phyloP scores from a whole-genome alignment of 1,140 invertebrate genomes.

The Cherax destructor region DNA sequence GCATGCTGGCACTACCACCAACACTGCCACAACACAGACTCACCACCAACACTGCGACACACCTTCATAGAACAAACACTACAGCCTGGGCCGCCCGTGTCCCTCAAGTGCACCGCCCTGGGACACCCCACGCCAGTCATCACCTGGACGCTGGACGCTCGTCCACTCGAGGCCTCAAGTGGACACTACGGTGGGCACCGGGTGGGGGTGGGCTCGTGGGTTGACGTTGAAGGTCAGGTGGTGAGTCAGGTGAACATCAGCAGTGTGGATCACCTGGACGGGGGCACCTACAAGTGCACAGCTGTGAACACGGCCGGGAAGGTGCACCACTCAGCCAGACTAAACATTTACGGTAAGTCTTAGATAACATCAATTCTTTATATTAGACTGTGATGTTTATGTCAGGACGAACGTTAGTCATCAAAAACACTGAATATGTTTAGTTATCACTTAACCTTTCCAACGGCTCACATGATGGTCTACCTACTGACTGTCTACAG shows the following conservation, averaged over 20 bases:
- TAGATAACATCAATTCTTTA: too few relatives aligned
- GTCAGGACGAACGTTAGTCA: too few relatives aligned
- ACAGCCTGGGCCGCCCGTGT: conserved; percentile 85
- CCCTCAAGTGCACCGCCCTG: conserved; percentile 87
- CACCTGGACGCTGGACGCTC: conserved; percentile 88
- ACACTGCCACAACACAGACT: conserved; percentile 76
- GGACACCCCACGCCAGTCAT: conserved; percentile 91
- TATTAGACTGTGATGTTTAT: too few relatives aligned
- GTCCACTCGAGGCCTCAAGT: conserved; percentile 42
- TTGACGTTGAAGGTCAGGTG: conserved; percentile 78
- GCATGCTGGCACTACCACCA: not conserved
- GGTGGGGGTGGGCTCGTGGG: conserved; percentile 59
- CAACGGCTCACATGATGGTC: too few relatives aligned
- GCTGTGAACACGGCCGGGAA: conserved; percentile 87
- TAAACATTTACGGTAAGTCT: conserved; percentile 91
- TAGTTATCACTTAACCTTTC: too few relatives aligned
- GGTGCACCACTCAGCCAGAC: conserved; percentile 84
- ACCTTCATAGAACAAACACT: conserved; percentile 90
- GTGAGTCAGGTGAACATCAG: conserved; percentile 92
- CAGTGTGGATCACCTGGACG: conserved; percentile 87
- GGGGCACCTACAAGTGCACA: conserved; percentile 88
- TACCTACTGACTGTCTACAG: too few relatives aligned
- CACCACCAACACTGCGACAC: conserved; percentile 86
- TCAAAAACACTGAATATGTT: too few relatives aligned
- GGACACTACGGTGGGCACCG: conserved; percentile 40